Evolutionary conservation across 1,140 invertebrate genomes (phyloP).

Genomic region (Bradysia coprophila): DNA sequence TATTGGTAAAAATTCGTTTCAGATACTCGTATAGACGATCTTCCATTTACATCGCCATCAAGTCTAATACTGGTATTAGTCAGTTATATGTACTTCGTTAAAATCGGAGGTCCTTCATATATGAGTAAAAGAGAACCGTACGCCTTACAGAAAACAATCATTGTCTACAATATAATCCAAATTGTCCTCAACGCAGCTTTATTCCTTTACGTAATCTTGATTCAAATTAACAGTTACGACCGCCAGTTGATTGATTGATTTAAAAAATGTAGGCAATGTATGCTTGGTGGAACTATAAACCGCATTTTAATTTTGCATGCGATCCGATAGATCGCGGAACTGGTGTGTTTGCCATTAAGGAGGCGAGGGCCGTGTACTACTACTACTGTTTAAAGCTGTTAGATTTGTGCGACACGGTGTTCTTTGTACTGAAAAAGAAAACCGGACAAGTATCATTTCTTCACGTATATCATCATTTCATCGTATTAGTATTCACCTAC

Average conservation of each 20-base stretch:
- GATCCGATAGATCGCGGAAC: neutral
- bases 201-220: neutral
- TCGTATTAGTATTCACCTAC: neutral
- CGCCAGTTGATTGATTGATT: neutral
- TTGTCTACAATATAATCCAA: constrained; percentile 58
- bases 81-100: constrained; percentile 39
- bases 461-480: constrained; percentile 3
- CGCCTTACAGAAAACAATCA: constrained; percentile 42
- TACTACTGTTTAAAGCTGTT: neutral
- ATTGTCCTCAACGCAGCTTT: constrained; percentile 19
- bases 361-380: neutral
- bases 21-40: neutral
- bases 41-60: constrained; percentile 20
- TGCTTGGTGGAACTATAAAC: neutral
- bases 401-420: constrained; percentile 1
- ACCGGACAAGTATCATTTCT: constrained; percentile 1
- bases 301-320: neutral
- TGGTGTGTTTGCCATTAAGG: neutral
- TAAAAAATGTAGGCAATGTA: neutral
- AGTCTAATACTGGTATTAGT: constrained; percentile 29
- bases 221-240: neutral
- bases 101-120: constrained; percentile 37
- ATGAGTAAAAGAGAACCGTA: constrained; percentile 59
- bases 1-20: neutral
- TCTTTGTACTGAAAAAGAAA: constrained; percentile 2